Evolutionary conservation across 2,888 invertebrate species (phyloP), one percentile per base, ranked within the genome.

Genomic region (Ophonus ardosiacus): DNA sequence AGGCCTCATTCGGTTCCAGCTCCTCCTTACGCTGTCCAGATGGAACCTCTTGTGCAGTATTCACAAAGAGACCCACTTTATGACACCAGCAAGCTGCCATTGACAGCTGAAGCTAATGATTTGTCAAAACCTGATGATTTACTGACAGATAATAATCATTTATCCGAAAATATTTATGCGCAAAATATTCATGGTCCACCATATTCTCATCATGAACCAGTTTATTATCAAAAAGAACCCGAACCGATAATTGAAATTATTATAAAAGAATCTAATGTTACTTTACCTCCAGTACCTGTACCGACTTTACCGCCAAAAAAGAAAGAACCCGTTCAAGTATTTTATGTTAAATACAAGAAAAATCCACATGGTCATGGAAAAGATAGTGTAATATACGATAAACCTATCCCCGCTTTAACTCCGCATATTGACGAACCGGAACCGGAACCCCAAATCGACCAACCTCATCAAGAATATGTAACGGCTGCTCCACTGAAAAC

Each of bases 201-300:
- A 81, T 92, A 92, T 68, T 92, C 92, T 43, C 85, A 81, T 51
- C 24, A 91, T 84, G 89, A 90, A 83, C 91, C 90, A 1, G 89
- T 91, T 3, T 85, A 87, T 81, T 92, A 91, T 88, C 93, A 95
- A 87, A 95, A 96, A 89, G 96, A 96, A 80, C 97, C 97, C 0
- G 97, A 97, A 89, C 97, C 97, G 5, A 97, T 97, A 18, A 97
- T 97, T 88, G 97, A 97, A 92, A 97, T 97, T 87, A 97, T 97
- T 86, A 97, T 97, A 80, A 97, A 97, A 89, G 97, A 97, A 90
- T 97, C 97, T 0, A 97, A 97, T 89, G 96, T 97, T 88, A 93
- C 96, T 0, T 90, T 97, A 1, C 95, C 97, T 0, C 93, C 95
- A 1, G 93, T 93, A 4, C 93, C 94, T 0, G 92, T 91, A 0